Base-by-base conservation (phyloP, 2,888 invertebrate species). In the Synanthedon myopaeformis region DNA sequence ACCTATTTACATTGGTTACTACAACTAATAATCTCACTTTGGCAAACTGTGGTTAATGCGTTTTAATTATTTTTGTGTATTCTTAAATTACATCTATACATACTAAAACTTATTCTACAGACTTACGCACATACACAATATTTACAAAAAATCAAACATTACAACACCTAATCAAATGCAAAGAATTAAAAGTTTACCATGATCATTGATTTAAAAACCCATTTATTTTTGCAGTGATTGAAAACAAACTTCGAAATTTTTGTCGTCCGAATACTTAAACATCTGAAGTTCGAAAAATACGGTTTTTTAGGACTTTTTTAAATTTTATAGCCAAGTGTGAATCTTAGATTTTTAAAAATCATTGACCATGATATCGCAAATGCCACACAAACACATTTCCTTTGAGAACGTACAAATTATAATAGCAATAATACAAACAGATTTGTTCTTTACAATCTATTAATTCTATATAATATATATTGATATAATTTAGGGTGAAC, bases 31-130 rank as follows among this genome's bases (percentile, higher is more conserved):
- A 88, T 88, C 88, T 88, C 88, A 88, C 88, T 88, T 88, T 88
- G 88, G 88, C 88, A 88, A 86, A 88, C 88, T 88, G 88, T 88
- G 88, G 88, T 88, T 84, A 82, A 79, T 80, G 74, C 72, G 79
- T 78, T 80, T 35, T 61, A 57, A 64, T 66, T 59, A 64, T 62
- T 66, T 67, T 60, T 64, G 61, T 62, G 59, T 55, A 49, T 11
- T 45, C 45, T 45, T 45, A 45, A 45, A 11, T 12, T 45, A 13
- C 3, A 45, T 13, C 13, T 45, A 13, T 28, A 6, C 10, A 35
- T 23, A 35, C 35, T 35, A 45, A 13, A 45, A 45, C n/a, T 45
- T 45, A 45, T 13, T 45, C 45, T 45, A n/a, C n/a, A 45, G 6
- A 45, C 4, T 11, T 13, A 45, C 45, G 5, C 45, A n/a, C 45